Percentiles rank a stretch among this genome's conserved stretches.
These are phyloP conservation scores for Eclectus roratus DNA, from an alignment of 2,113 vertebrate species.

Conservation along the genomic window DNA sequence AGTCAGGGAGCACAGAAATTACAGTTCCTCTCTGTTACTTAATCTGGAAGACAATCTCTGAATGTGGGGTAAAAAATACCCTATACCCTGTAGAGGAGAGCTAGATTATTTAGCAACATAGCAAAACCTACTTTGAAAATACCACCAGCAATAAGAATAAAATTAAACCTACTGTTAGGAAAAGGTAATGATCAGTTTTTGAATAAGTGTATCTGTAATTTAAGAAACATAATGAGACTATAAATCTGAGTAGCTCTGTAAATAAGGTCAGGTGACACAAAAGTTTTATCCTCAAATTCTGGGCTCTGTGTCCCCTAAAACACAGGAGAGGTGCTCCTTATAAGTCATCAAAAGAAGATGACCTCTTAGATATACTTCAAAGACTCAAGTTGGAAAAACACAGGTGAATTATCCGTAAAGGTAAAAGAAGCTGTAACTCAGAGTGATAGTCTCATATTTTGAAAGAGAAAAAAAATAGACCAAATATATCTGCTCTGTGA, in stretches of 20 bases:
- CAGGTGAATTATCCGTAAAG: neutral
- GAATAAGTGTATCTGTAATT: neutral
- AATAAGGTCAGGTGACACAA: neutral
- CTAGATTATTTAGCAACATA: neutral
- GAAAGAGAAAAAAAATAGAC: neutral
- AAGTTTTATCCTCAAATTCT: neutral
- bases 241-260: neutral
- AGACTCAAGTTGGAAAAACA: neutral
- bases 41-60: neutral
- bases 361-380: neutral
- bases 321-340: neutral
- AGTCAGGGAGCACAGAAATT: neutral
- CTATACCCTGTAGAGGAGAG: neutral
- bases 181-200: neutral
- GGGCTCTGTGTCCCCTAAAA: neutral
- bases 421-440: neutral
- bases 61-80: neutral
- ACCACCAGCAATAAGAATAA: neutral
- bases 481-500: neutral
- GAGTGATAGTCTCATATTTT: neutral
- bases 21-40: neutral
- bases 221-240: neutral
- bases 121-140: neutral
- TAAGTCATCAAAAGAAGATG: neutral
- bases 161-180: neutral